Evolutionary conservation across 2,888 invertebrate species (phyloP).

Genomic region (Onthophagus sagittarius): DNA sequence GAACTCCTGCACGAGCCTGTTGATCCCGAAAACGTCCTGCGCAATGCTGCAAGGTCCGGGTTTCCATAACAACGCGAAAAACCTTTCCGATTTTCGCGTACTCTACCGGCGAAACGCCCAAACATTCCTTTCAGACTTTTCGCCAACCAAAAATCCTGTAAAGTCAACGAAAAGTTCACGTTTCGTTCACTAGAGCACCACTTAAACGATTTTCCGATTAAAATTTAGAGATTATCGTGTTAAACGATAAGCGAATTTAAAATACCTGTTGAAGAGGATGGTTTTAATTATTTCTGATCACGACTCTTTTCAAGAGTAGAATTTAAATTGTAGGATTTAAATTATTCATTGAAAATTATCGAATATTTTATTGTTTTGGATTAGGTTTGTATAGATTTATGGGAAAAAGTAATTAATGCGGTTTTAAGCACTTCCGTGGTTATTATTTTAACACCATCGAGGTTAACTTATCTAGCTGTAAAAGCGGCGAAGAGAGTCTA

Average conservation of each 20-base stretch:
- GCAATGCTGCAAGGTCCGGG: background rate
- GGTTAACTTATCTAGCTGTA: background rate
- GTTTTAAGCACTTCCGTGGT: background rate
- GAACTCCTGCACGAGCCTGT: background rate
- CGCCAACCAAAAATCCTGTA: background rate
- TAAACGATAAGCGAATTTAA: background rate
- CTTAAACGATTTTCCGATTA: background rate
- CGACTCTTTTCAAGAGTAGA: background rate
- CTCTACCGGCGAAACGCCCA: background rate
- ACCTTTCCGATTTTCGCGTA: background rate
- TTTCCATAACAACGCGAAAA: background rate
- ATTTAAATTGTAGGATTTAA: background rate
- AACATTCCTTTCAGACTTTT: background rate
- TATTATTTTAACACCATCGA: background rate
- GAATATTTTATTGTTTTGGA: no score
- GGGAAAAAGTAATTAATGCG: no score
- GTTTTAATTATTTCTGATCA: background rate
- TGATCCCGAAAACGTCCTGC: background rate
- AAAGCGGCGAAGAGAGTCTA: background rate
- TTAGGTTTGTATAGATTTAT: no score
- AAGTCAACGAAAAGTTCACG: background rate
- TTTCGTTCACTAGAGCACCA: background rate
- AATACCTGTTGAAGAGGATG: background rate
- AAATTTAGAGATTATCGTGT: background rate
- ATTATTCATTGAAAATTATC: background rate